Conservation (phyloP, 2,113 vertebrate species). For the Cololabis saira region DNA sequence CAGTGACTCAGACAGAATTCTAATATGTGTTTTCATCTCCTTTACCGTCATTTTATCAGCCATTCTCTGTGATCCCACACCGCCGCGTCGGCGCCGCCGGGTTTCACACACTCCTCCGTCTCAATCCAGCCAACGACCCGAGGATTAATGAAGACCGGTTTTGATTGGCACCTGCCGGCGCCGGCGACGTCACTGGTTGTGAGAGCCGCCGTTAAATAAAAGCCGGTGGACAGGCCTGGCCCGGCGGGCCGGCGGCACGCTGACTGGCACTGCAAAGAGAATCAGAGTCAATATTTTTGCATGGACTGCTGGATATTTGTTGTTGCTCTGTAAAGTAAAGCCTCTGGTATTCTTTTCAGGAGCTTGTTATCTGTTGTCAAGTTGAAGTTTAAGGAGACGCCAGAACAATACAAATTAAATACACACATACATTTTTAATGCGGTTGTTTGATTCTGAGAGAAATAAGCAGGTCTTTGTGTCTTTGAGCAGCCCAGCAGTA, state of each 20-base stretch:
- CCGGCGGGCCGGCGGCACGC: neutral
- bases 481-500: neutral
- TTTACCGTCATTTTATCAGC: slow-evolving; percentile 8
- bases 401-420: no score
- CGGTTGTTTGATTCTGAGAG: neutral
- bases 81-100: slow-evolving; percentile 2
- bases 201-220: slow-evolving; percentile 5
- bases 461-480: neutral
- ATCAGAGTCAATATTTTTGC: neutral
- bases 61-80: slow-evolving; percentile 42
- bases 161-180: slow-evolving; percentile 17
- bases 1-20: slow-evolving; percentile 24
- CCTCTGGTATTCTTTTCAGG: no score
- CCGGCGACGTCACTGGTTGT: neutral
- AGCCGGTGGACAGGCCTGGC: neutral
- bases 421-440: neutral
- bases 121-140: slow-evolving; percentile 9
- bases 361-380: no score
- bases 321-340: no score
- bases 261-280: neutral
- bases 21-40: slow-evolving; percentile 10
- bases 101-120: slow-evolving; percentile 16
- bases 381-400: no score
- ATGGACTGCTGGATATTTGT: no score
- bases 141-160: slow-evolving; percentile 16